Evolutionary conservation across 2,113 vertebrate species (phyloP).

Genomic region (Prionailurus bengalensis): DNA sequence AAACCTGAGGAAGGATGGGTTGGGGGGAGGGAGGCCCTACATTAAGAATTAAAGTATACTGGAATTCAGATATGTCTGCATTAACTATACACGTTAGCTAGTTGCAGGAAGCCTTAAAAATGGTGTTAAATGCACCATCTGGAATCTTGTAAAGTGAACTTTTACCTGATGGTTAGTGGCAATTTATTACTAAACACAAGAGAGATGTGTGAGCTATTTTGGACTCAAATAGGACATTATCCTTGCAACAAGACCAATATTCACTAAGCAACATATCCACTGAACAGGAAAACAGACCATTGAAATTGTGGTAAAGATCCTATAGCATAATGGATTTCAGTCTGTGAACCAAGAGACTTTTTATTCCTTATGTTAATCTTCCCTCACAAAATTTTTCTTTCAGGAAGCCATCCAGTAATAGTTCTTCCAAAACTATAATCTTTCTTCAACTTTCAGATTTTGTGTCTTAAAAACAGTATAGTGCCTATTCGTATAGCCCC

Average conservation of each 20-base stretch:
- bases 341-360: conserved; percentile 39
- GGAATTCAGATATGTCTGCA: conserved; percentile 68
- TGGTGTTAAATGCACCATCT: conserved; percentile 83
- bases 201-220: conserved; percentile 81
- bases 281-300: conserved; percentile 65
- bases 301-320: conserved; percentile 17
- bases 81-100: conserved; percentile 71
- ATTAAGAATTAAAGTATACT: conserved; percentile 54
- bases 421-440: conserved; percentile 58
- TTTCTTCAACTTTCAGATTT: conserved; percentile 27
- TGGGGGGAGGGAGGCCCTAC: neutral
- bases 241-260: conserved; percentile 68
- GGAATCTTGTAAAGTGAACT: conserved; percentile 79
- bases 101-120: conserved; percentile 79
- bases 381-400: conserved; percentile 50
- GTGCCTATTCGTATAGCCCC: neutral
- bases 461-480: neutral
- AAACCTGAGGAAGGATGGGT: neutral
- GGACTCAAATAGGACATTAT: conserved; percentile 81
- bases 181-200: conserved; percentile 83
- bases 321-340: neutral
- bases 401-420: conserved; percentile 70
- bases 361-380: conserved; percentile 67
- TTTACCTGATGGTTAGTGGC: conserved; percentile 84
- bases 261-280: conserved; percentile 54